Evolutionary conservation across 2,888 invertebrate species (phyloP), one percentile per base, ranked within the genome.

Genomic region (Ommatoiulus sabulosus): DNA sequence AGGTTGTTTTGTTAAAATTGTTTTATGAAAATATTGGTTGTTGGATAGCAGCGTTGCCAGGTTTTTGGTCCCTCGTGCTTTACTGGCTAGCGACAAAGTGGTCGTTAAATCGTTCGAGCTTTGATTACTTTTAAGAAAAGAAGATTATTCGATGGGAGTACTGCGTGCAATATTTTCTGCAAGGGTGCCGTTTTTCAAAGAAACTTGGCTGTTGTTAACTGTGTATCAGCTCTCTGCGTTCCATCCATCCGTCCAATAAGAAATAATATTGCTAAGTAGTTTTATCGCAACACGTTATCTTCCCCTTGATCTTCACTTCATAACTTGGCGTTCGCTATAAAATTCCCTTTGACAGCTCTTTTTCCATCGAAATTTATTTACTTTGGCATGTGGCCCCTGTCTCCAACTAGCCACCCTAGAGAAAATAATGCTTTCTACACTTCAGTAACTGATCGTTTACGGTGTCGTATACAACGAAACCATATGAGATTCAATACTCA

Each of bases 51-150:
- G 20, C 20, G 63, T 63, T 63, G n/a, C 20, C 63, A 63, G 15
- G 4, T 46, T 46, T 46, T 46, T 10, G 46, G 12, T 6, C n/a
- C 52, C 57, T 57, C 57, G 15, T 63, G 20, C 20, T 63, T n/a
- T 15, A 63, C 8, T n/a, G n/a, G 20, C 63, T 15, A 20, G n/a
- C 4, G 20, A 63, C 5, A 6, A 20, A 63, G 63, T 63, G 63
- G 63, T 63, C 63, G 63, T 63, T 63, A 63, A 63, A 63, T 63
- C 20, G 63, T 15, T 63, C n/a, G 63, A 20, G 63, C 20, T 63
- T 63, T 63, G 63, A 63, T 63, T 63, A 63, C 63, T 63, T 63
- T 63, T 63, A 63, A 63, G 63, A 63, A 63, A 63, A 63, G 63
- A 63, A 63, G 63, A 63, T 63, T 63, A 63, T 63, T 63, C 20